Base-by-base conservation (phyloP, 2,888 invertebrate genomes). In the Reticulitermes lucifugus region DNA sequence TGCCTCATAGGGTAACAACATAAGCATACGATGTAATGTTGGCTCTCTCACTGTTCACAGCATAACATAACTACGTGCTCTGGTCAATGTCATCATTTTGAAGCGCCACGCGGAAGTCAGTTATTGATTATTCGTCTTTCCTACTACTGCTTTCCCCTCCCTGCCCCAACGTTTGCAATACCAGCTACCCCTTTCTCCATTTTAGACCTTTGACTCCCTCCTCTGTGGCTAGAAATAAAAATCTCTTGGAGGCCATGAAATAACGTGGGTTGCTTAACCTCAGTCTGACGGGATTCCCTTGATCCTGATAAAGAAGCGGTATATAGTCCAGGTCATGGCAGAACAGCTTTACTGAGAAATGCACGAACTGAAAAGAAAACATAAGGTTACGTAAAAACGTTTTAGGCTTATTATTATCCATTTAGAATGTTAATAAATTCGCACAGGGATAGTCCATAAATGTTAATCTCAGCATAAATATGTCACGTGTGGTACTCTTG, bases 51-150 rank as follows among this genome's bases (percentile, higher is more conserved):
- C 60, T 65, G 25, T n/a, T 65, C n/a, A 14, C 65, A 65, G n/a
- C 12, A n/a, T 25, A n/a, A n/a, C 65, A 65, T 65, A 65, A 65
- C n/a, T 65, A 77, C 65, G 25, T 9, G 65, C 25, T 25, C n/a
- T n/a, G 65, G 81, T 81, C 60, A 65, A 81, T 83, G 83, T 71
- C 83, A 73, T 83, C 83, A 83, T 83, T 83, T 55, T 70, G 70
- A 71, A 73, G 71, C 83, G 55, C 70, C 51, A 41, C 81, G 71
- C 82, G 82, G 85, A 85, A 85, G 85, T 85, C 85, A 25, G 85
- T 82, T 85, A 85, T 85, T 85, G 85, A 85, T 85, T 85, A 85
- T 83, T 85, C 85, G 85, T 82, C 73, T 79, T 81, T 79, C 59
- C 60, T 25, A 25, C 55, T 77, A 77, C 43, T n/a, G 5, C 83